Conservation (phyloP, 2,113 vertebrate genomes). For the Stegostoma tigrinum region DNA sequence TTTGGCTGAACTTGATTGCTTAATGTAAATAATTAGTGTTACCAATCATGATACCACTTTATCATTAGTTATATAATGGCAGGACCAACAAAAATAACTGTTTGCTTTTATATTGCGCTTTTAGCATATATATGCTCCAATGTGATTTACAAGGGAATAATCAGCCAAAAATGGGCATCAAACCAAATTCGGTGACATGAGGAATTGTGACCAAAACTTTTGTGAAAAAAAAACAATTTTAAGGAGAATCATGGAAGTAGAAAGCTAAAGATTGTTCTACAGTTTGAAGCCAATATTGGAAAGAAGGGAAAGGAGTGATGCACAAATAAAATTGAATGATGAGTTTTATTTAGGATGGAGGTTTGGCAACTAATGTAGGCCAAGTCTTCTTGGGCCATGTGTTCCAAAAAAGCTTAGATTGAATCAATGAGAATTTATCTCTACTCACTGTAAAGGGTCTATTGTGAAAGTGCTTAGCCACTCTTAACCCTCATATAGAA, state of each 20-base stretch:
- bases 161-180: background rate
- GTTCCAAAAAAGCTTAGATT: background rate
- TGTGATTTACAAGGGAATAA: background rate
- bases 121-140: background rate
- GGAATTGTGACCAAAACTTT: background rate
- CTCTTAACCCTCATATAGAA: background rate
- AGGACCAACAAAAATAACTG: background rate
- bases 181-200: background rate
- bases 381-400: background rate
- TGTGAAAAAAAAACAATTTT: too few species aligned
- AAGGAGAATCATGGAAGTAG: background rate
- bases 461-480: background rate
- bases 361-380: background rate
- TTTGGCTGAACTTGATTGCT: background rate
- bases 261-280: background rate
- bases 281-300: background rate
- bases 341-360: background rate
- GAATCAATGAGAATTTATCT: background rate
- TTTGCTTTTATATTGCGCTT: background rate
- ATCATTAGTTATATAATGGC: background rate
- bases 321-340: background rate
- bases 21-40: background rate
- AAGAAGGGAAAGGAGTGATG: background rate
- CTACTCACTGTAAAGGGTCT: background rate
- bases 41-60: background rate